Evolutionary conservation across 2,113 vertebrate genomes (phyloP).

Genomic region (Carettochelys insculpta): DNA sequence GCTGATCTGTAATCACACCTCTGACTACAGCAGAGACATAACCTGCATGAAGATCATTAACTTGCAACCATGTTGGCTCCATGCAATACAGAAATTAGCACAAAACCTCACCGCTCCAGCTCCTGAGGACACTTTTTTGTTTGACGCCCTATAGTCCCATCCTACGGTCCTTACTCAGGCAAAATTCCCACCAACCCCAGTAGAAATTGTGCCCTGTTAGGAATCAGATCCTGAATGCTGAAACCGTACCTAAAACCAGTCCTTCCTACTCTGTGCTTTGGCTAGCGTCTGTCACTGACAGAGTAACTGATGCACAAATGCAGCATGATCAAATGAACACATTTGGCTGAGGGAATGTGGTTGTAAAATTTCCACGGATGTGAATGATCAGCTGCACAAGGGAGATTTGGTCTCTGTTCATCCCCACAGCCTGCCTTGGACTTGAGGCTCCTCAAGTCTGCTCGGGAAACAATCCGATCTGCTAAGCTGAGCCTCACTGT

Average conservation of each 20-base stretch:
- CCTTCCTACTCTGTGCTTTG: background rate
- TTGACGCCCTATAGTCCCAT: background rate
- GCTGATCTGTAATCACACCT: too few species aligned
- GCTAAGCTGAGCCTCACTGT: background rate
- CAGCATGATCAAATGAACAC: background rate
- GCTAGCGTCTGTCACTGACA: too few species aligned
- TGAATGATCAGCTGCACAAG: background rate
- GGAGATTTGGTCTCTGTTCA: background rate
- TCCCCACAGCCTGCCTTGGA: background rate
- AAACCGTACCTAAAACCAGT: background rate
- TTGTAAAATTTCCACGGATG: background rate
- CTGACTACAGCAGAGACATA: too few species aligned
- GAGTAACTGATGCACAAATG: fast-evolving
- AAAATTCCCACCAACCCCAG: background rate
- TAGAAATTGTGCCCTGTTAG: background rate
- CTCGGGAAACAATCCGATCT: fast-evolving
- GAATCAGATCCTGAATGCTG: background rate
- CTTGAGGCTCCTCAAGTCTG: background rate
- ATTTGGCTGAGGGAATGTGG: background rate
- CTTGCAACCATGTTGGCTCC: background rate
- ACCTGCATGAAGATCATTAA: too few species aligned
- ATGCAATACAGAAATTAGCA: background rate
- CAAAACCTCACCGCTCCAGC: background rate
- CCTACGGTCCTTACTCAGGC: background rate
- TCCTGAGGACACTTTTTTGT: background rate